Evolutionary conservation across 35 echinoderm and acorn worm species (phyloP), one percentile per base, ranked within the genome.

Genomic region (Lytechinus variegatus): DNA sequence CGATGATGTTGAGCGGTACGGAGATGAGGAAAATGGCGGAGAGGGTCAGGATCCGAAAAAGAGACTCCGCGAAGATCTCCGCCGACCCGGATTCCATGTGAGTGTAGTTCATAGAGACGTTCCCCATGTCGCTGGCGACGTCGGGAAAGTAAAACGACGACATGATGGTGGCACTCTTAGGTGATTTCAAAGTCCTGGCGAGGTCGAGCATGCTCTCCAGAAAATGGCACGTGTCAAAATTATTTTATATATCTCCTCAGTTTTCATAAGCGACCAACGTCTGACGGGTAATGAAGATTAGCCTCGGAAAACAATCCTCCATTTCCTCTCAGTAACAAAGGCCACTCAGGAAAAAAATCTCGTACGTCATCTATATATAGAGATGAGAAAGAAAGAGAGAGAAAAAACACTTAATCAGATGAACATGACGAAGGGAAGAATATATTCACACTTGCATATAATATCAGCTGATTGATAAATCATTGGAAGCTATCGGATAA

Each of bases 1-100:
- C 94, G 16, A 94, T 71, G 89, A 91, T 92, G 72, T 97, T 97
- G 55, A 97, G 94, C 4, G 95, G 27, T 55, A 95, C 89, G 8
- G 96, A 97, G 79, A 91, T 91, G 53, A 93, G 92, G 54, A 93
- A 93, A 28, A 93, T 93, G 0, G 53, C 53, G n/a, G 92, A 55
- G 27, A 93, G 92, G 29, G 92, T 55, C 3, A 57, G n/a, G 54
- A 93, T 93, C 4, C 92, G 92, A 57, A 93, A 93, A 3, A 93
- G 53, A 27, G 92, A 93, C 11, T 93, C 92, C 54, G 54, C 54
- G 92, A 93, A 93, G 55, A 93, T 55, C 9, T 54, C 53, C n/a
- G 52, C 92, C 92, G 92, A 55, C 4, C 92, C 53, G 16, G 92
- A 53, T 10, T 93, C 92, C 92, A 57, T 54, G 88, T 44, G 9